phyloP scores from a whole-genome alignment of 2,797 vertebrate species.

The Gymnoscopelus braueri region DNA sequence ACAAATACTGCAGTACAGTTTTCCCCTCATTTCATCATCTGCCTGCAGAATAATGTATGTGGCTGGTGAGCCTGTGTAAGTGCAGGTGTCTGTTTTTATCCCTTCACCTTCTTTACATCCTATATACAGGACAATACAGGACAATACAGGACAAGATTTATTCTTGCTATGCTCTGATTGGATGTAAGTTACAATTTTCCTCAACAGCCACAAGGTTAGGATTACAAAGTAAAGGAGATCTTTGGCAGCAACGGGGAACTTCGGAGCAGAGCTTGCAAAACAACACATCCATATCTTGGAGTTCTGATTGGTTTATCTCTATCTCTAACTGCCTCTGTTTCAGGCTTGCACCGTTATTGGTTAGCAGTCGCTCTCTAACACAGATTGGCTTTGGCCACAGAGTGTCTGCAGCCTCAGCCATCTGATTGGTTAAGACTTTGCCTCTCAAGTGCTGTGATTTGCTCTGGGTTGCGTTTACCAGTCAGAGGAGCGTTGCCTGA shows the following conservation, averaged over 20 bases:
- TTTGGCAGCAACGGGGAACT: slow-evolving; percentile 53
- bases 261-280: slow-evolving; percentile 56
- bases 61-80: not conserved
- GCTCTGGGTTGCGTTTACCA: slow-evolving; percentile 34
- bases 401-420: slow-evolving; percentile 26
- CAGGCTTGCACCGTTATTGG: slow-evolving; percentile 63
- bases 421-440: slow-evolving; percentile 57
- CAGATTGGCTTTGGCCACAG: slow-evolving; percentile 56
- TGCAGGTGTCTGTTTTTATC: slow-evolving; percentile 24
- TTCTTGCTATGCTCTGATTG: slow-evolving; percentile 7
- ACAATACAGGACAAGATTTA: slow-evolving; percentile 15
- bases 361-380: slow-evolving; percentile 14
- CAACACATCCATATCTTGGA: slow-evolving; percentile 58
- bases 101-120: slow-evolving; percentile 21
- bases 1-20: no score
- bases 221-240: slow-evolving; percentile 41
- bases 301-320: slow-evolving; percentile 70
- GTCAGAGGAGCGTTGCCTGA: slow-evolving; percentile 45
- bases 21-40: no score
- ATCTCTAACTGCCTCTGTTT: slow-evolving; percentile 72
- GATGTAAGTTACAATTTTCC: slow-evolving; percentile 23
- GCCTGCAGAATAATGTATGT: no score
- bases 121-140: slow-evolving; percentile 14
- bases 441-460: slow-evolving; percentile 58
- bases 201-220: slow-evolving; percentile 36